A percentile compares a stretch with the other conserved stretches of the same genome.
phyloP scores from a whole-genome alignment of 2,888 invertebrate genomes.

The Acanthacorydalis orientalis region DNA sequence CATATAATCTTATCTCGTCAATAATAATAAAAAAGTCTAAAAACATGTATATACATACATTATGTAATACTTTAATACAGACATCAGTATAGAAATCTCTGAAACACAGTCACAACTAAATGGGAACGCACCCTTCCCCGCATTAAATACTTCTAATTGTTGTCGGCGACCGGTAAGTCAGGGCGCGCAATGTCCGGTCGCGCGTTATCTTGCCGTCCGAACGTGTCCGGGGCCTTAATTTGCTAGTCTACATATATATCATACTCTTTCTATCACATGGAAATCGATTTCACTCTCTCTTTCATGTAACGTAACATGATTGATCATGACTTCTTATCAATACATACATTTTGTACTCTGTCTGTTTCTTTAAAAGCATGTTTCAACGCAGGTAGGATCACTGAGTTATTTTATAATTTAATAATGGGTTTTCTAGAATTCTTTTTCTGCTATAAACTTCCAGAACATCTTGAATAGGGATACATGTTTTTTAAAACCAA shows the following conservation, averaged over 20 bases:
- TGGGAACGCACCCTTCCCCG: slow-evolving; percentile 8
- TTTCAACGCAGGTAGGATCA: not conserved
- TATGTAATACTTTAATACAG: too few species aligned
- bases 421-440: too few species aligned
- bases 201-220: slow-evolving; percentile 1
- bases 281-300: not conserved
- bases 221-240: slow-evolving; percentile 20
- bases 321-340: slow-evolving; percentile 19
- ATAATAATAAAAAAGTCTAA: too few species aligned
- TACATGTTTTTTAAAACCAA: too few species aligned
- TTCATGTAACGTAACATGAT: slow-evolving; percentile 14
- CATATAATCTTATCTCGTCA: too few species aligned
- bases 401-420: too few species aligned
- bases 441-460: too few species aligned
- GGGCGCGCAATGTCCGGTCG: not conserved
- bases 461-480: too few species aligned
- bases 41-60: too few species aligned
- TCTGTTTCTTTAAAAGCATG: slow-evolving; percentile 16
- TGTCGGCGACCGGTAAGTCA: slow-evolving; percentile 13
- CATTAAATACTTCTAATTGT: slow-evolving; percentile 20
- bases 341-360: slow-evolving; percentile 20
- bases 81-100: too few species aligned
- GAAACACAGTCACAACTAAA: not conserved
- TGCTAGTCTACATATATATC: slow-evolving; percentile 14
- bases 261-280: not conserved